A percentile compares a stretch with the other conserved stretches of the same genome.
These are phyloP conservation scores for Gracilinanus agilis DNA, from an alignment of 2,113 vertebrate species.

Conservation along the genomic window DNA sequence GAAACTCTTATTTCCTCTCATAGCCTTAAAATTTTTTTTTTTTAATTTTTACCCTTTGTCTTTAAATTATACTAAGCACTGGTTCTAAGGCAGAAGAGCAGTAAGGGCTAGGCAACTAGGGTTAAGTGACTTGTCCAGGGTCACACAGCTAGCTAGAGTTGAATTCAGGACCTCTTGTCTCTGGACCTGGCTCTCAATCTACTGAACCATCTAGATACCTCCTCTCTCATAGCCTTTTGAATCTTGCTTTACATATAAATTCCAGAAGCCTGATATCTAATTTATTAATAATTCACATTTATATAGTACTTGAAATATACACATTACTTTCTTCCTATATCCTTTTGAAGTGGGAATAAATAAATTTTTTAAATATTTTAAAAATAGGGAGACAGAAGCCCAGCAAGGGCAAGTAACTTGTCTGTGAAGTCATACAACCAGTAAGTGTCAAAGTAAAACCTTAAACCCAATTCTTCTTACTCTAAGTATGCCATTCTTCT, in stretches of 20 bases:
- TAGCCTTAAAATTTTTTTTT: background rate
- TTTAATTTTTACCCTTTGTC: too few species aligned
- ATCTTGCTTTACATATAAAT: background rate
- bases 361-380: too few species aligned
- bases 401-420: background rate
- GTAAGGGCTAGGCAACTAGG: too few species aligned
- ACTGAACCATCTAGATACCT: too few species aligned
- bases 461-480: background rate
- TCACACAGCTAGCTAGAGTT: too few species aligned
- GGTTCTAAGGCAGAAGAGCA: too few species aligned
- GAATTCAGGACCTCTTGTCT: too few species aligned
- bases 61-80: too few species aligned
- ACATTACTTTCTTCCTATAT: background rate
- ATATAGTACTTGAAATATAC: background rate
- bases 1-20: background rate
- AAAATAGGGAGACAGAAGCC: background rate
- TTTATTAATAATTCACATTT: background rate
- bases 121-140: too few species aligned
- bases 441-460: background rate
- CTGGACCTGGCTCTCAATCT: too few species aligned
- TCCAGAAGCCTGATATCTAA: background rate
- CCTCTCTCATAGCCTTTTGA: background rate
- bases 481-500: too few species aligned
- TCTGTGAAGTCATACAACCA: background rate
- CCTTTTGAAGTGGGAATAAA: background rate